Conservation (phyloP, 2,888 invertebrate genomes). For the Scelioninae gen. 1 region DNA sequence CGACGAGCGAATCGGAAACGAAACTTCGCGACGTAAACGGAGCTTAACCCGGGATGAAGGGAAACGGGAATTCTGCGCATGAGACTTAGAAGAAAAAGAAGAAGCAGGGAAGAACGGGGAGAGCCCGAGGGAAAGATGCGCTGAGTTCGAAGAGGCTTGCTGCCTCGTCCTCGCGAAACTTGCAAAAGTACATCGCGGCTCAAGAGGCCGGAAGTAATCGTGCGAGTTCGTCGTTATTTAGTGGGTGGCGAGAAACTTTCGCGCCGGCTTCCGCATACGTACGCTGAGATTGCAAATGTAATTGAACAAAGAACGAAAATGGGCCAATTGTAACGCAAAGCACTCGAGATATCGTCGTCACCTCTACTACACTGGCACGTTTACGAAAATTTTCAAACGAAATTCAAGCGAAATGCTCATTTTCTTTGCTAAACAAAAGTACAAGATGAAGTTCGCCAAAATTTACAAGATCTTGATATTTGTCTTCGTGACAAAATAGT, state of each 20-base stretch:
- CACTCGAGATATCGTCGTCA: conserved; percentile 24
- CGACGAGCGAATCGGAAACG: conserved; percentile 70
- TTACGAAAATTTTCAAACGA: background rate
- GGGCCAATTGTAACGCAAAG: conserved; percentile 51
- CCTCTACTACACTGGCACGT: background rate
- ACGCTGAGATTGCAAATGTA: too few species aligned
- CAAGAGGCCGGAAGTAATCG: conserved; percentile 84
- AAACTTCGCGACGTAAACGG: conserved; percentile 81
- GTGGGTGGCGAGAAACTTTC: conserved; percentile 74
- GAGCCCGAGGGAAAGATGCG: conserved; percentile 32
- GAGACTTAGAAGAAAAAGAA: too few species aligned
- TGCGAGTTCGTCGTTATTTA: conserved; percentile 80
- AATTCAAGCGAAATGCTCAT: background rate
- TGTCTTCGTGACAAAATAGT: background rate
- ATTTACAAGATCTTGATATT: too few species aligned
- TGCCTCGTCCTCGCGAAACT: conserved; percentile 78
- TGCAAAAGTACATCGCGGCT: conserved; percentile 83
- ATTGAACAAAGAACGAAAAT: conserved; percentile 60
- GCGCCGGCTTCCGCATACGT: too few species aligned
- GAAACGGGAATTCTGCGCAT: too few species aligned
- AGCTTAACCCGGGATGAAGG: conserved; percentile 77
- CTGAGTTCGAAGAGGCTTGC: conserved; percentile 56
- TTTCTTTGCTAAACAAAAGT: too few species aligned
- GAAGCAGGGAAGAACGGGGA: conserved; percentile 30
- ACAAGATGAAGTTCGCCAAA: too few species aligned